Evolutionary conservation across 2,888 invertebrate species (phyloP).

Genomic region (Drosophila recens): DNA sequence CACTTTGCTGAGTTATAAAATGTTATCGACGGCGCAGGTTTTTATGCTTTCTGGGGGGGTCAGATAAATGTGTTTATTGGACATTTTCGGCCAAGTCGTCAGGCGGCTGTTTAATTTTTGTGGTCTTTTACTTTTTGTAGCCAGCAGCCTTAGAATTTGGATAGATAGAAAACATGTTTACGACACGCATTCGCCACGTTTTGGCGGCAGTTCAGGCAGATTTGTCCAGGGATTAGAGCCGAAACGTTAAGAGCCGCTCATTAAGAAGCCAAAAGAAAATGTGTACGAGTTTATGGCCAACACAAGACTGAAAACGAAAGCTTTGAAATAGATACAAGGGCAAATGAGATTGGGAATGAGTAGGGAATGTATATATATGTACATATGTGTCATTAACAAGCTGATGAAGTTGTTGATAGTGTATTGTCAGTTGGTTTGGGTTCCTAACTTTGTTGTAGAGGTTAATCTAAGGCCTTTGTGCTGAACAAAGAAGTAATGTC

Average conservation of each 20-base stretch:
- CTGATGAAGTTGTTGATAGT: slow-evolving; percentile 55
- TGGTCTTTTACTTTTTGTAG: slow-evolving; percentile 49
- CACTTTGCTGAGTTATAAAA: slow-evolving; percentile 76
- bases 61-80: slow-evolving; percentile 80
- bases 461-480: slow-evolving; percentile 18
- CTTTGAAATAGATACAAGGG: slow-evolving; percentile 21
- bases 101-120: slow-evolving; percentile 72
- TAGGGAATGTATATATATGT: slow-evolving; percentile 1
- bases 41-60: slow-evolving; percentile 73
- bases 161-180: slow-evolving; percentile 68
- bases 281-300: slow-evolving; percentile 43
- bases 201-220: slow-evolving; percentile 55
- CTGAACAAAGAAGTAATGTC: not conserved
- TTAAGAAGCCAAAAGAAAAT: slow-evolving; percentile 63
- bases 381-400: slow-evolving; percentile 36
- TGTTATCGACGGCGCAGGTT: slow-evolving; percentile 79
- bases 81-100: slow-evolving; percentile 62
- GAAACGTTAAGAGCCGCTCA: slow-evolving; percentile 72
- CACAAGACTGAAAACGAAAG: slow-evolving; percentile 21
- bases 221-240: slow-evolving; percentile 74
- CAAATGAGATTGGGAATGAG: not conserved
- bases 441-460: not conserved
- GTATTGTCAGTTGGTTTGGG: slow-evolving; percentile 16
- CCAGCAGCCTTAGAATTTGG: slow-evolving; percentile 10
- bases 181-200: slow-evolving; percentile 65